Evolutionary conservation across 1,140 invertebrate species (phyloP).

Genomic region (Drosophila saltans): DNA sequence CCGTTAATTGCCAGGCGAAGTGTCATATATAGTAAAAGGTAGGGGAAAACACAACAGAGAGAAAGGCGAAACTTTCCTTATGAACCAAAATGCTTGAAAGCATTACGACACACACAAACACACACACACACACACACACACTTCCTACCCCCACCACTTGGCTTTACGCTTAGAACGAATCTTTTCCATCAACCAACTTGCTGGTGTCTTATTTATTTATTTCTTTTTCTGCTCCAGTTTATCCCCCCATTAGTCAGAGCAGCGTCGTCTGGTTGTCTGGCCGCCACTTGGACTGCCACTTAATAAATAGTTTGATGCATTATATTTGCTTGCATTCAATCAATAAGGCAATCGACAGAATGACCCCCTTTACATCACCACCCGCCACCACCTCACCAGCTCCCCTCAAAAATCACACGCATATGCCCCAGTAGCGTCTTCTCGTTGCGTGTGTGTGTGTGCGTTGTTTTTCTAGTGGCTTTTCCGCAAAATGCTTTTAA

Average conservation of each 20-base stretch:
- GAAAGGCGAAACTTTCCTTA: slow-evolving; percentile 37
- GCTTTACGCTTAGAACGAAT: no score
- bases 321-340: slow-evolving; percentile 72
- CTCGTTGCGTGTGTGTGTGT: slow-evolving; percentile 1
- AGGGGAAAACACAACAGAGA: slow-evolving; percentile 20
- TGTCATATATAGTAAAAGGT: slow-evolving; percentile 49
- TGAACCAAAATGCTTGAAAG: slow-evolving; percentile 44
- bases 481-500: slow-evolving; percentile 81
- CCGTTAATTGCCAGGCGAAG: slow-evolving; percentile 73
- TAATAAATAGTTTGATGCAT: slow-evolving; percentile 80
- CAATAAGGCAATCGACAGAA: slow-evolving; percentile 54
- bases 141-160: not conserved
- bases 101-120: slow-evolving; percentile 48
- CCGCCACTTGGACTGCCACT: slow-evolving; percentile 71
- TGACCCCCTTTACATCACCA: not conserved
- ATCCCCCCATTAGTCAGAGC: slow-evolving; percentile 52
- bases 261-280: slow-evolving; percentile 62
- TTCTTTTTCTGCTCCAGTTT: slow-evolving; percentile 45
- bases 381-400: not conserved
- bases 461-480: slow-evolving; percentile 61
- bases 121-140: not conserved
- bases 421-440: slow-evolving; percentile 10
- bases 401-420: not conserved
- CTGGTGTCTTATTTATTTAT: no score
- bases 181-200: no score